A percentile compares a stretch with the other conserved stretches of the same genome.
Conservation (phyloP, 2,113 vertebrate genomes). For the Nothocercus julius region DNA sequence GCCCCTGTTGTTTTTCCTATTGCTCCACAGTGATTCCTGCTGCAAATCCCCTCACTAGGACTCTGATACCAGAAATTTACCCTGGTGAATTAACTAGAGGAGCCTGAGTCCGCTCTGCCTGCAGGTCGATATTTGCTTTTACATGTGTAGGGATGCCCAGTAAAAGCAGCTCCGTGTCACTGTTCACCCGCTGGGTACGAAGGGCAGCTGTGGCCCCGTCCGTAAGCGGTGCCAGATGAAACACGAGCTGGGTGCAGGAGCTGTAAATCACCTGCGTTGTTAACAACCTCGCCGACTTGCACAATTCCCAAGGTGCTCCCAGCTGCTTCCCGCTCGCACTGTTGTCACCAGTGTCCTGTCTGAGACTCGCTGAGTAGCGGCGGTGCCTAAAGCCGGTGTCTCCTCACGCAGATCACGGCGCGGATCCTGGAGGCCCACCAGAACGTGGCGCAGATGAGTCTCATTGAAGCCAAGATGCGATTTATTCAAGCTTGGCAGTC, state of each 20-base stretch:
- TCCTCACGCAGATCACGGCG: constrained; percentile 87
- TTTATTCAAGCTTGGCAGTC: constrained; percentile 99
- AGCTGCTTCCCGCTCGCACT: neutral
- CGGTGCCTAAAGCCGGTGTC: neutral
- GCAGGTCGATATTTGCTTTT: neutral
- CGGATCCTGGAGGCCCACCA: constrained; percentile 97
- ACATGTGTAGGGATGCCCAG: neutral
- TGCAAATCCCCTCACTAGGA: neutral
- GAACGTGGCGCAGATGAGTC: constrained; percentile 98
- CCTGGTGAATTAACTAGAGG: neutral
- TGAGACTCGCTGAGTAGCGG: neutral
- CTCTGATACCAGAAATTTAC: constrained; percentile 4
- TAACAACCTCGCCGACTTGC: neutral
- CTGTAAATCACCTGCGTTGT: rapidly evolving
- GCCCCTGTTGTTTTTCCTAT: neutral
- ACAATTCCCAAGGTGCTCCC: neutral
- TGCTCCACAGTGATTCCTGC: neutral
- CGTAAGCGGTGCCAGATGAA: neutral
- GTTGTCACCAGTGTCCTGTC: rapidly evolving
- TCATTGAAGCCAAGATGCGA: constrained; percentile 98
- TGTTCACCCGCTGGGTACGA: neutral
- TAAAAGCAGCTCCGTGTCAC: neutral
- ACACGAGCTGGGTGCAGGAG: neutral
- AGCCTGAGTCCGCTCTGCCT: neutral
- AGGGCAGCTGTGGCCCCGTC: neutral